A percentile compares a stretch with the other conserved stretches of the same genome.
Evolutionary conservation across 2,888 invertebrate genomes (phyloP).

Genomic region (Labia minor): DNA sequence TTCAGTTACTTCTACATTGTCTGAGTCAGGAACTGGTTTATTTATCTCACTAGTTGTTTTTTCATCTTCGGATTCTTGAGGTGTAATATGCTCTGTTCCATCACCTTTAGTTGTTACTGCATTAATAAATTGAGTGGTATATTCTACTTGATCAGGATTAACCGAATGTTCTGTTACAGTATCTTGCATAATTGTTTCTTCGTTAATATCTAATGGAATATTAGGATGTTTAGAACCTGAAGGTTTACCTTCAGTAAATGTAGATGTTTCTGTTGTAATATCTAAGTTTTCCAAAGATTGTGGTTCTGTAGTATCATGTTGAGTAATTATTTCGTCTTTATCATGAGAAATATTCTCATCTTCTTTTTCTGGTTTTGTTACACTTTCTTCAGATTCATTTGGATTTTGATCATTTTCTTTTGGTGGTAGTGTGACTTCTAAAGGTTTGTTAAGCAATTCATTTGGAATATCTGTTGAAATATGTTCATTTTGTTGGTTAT

Average conservation of each 20-base stretch:
- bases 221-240: too few relatives aligned
- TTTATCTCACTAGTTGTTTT: conserved; percentile 15
- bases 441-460: neutral
- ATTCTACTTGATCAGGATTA: conserved; percentile 15
- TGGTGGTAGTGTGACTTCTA: neutral
- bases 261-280: too few relatives aligned
- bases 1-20: conserved; percentile 20
- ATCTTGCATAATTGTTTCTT: conserved; percentile 24
- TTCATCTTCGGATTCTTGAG: conserved; percentile 25
- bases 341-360: too few relatives aligned
- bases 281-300: too few relatives aligned
- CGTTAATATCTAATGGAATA: conserved; percentile 24
- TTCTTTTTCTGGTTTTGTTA: neutral
- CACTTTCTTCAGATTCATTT: neutral
- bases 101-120: conserved; percentile 24
- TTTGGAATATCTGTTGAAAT: neutral
- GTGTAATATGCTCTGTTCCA: conserved; percentile 20
- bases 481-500: neutral
- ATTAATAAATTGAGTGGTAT: conserved; percentile 17
- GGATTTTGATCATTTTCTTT: neutral
- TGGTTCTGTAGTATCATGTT: conserved; percentile 18
- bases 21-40: conserved; percentile 19
- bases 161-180: conserved; percentile 20
- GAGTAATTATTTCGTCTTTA: too few relatives aligned
- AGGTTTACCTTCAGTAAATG: conserved; percentile 19